These are phyloP conservation scores for Emmelina monodactyla DNA, from an alignment of 2,888 invertebrate species.

Conservation along the genomic window DNA sequence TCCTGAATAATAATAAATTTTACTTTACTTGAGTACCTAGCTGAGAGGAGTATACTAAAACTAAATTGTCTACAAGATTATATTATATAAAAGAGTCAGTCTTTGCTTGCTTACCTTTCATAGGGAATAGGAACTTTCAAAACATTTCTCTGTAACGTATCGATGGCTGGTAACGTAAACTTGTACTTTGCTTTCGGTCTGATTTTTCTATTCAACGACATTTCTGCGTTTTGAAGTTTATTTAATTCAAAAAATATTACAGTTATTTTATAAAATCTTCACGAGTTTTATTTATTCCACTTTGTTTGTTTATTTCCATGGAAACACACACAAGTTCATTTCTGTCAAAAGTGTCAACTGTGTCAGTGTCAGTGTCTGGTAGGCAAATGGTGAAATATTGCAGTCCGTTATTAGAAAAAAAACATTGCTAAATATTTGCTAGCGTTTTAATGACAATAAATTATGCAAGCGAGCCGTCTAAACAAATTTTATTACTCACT, in stretches of 20 bases:
- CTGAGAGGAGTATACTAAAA: not conserved
- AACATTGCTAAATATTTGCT: too few species aligned
- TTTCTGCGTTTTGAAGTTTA: too few species aligned
- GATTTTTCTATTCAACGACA: too few species aligned
- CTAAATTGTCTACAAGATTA: not conserved
- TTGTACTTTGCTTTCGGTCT: not conserved
- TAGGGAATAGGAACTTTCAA: constrained; percentile 32
- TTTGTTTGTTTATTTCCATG: constrained; percentile 9
- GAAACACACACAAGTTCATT: constrained; percentile 13
- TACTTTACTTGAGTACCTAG: not conserved
- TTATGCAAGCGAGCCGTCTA: too few species aligned
- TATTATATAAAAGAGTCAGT: not conserved
- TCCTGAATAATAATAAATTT: constrained; percentile 25
- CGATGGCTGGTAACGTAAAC: constrained; percentile 39
- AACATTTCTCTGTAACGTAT: constrained; percentile 46
- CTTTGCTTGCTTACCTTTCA: constrained; percentile 24
- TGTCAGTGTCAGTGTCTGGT: too few species aligned
- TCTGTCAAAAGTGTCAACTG: too few species aligned
- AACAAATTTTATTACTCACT: too few species aligned
- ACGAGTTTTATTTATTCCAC: constrained; percentile 8
- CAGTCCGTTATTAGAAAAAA: too few species aligned
- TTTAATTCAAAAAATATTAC: too few species aligned
- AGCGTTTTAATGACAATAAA: too few species aligned
- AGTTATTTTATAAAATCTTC: too few species aligned
- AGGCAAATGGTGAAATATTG: too few species aligned